Evolutionary conservation across 2,797 vertebrate genomes (phyloP).

Genomic region (Chrosomus eos): DNA sequence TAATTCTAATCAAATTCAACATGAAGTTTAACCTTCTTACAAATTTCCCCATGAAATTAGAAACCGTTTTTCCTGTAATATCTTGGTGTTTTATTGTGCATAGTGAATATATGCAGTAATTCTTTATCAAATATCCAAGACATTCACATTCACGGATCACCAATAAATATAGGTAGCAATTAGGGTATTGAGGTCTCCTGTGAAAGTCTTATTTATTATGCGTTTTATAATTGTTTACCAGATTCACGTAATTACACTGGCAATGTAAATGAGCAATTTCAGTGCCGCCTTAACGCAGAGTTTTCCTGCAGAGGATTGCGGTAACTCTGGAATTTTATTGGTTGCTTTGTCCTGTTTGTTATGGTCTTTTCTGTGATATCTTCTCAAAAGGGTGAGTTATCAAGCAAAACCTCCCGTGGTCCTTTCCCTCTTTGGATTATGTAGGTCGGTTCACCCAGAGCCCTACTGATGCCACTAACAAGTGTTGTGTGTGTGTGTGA

Average conservation of each 20-base stretch:
- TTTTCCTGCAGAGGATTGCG: background rate
- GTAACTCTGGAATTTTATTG: background rate
- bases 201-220: background rate
- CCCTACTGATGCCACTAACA: background rate
- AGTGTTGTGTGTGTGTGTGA: constrained; percentile 4
- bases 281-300: background rate
- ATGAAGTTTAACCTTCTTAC: background rate
- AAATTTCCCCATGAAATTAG: background rate
- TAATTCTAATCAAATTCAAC: background rate
- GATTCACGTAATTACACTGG: background rate
- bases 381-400: background rate
- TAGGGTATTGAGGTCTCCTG: background rate
- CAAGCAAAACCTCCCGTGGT: background rate
- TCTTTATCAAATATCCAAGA: background rate
- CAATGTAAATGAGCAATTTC: background rate
- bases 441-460: constrained; percentile 13
- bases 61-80: background rate
- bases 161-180: background rate
- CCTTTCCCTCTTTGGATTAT: background rate
- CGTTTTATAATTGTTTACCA: background rate
- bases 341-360: background rate
- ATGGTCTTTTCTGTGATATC: background rate
- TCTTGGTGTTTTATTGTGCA: background rate
- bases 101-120: background rate
- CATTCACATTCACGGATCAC: background rate